phyloP scores from a whole-genome alignment of 2,113 vertebrate genomes.

The Hiodon alosoides region DNA sequence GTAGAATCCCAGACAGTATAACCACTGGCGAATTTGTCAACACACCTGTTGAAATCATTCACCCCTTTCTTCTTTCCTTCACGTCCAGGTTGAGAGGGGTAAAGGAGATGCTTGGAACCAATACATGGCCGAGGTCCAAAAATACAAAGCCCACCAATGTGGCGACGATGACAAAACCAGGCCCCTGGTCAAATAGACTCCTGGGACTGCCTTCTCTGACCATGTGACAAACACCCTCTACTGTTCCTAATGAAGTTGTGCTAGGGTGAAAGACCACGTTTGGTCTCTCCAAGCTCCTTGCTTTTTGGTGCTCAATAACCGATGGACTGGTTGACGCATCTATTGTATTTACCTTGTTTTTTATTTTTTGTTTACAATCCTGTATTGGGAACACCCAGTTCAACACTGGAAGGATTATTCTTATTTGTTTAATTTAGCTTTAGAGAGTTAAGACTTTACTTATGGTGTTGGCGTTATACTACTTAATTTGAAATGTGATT shows the following conservation, averaged over 20 bases:
- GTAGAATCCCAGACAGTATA: neutral
- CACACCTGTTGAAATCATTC: too few relatives aligned
- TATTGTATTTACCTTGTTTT: neutral
- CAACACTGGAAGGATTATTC: neutral
- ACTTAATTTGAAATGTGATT: neutral
- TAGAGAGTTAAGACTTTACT: neutral
- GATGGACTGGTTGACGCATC: neutral
- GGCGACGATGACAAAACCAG: conserved; percentile 72
- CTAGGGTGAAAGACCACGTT: conserved; percentile 29
- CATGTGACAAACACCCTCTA: conserved; percentile 27
- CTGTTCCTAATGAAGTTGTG: conserved; percentile 33
- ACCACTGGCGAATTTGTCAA: neutral
- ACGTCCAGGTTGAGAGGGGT: conserved; percentile 60
- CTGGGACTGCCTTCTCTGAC: neutral
- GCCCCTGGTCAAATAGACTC: conserved; percentile 67
- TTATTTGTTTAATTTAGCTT: too few relatives aligned
- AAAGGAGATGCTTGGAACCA: conserved; percentile 73
- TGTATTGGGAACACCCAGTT: neutral
- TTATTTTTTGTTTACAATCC: neutral
- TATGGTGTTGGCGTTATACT: neutral
- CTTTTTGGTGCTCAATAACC: conserved; percentile 1
- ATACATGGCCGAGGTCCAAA: conserved; percentile 76
- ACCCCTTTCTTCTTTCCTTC: neutral
- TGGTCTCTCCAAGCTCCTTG: conserved; percentile 16
- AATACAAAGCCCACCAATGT: conserved; percentile 74